Conservation (phyloP, 2,113 vertebrate genomes). For the Pavo muticus region DNA sequence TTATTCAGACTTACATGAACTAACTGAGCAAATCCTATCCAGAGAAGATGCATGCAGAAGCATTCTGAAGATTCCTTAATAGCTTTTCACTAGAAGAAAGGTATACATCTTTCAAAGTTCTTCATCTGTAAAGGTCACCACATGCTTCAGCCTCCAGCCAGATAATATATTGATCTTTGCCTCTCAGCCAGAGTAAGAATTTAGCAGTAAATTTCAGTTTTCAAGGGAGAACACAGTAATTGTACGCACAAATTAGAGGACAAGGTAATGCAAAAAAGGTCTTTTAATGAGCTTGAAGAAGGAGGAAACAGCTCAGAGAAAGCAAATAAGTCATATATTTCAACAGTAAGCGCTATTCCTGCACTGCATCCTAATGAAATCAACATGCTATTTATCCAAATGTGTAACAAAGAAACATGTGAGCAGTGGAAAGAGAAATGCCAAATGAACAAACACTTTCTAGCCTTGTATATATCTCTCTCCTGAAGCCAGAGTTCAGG, state of each 20-base stretch:
- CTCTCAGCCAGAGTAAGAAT: conserved; percentile 34
- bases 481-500: not conserved
- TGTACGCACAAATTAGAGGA: not conserved
- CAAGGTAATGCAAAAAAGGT: not conserved
- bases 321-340: not conserved
- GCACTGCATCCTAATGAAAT: not conserved
- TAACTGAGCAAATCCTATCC: not conserved
- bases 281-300: conserved; percentile 15
- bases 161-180: conserved; percentile 50
- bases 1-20: not conserved
- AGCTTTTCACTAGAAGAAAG: not conserved
- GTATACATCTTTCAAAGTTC: conserved; percentile 42
- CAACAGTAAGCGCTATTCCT: not conserved
- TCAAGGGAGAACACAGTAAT: conserved; percentile 30
- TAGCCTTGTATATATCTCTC: not conserved
- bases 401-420: not conserved
- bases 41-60: not conserved
- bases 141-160: conserved; percentile 41
- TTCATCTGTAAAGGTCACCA: conserved; percentile 35
- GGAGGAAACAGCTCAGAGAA: not conserved
- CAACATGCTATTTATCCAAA: not conserved
- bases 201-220: conserved; percentile 44
- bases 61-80: conserved; percentile 30
- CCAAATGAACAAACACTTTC: not conserved
- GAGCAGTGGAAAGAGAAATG: not conserved